Evolutionary conservation across 1,140 invertebrate species (phyloP).

Genomic region (Rhynchophorus ferrugineus): DNA sequence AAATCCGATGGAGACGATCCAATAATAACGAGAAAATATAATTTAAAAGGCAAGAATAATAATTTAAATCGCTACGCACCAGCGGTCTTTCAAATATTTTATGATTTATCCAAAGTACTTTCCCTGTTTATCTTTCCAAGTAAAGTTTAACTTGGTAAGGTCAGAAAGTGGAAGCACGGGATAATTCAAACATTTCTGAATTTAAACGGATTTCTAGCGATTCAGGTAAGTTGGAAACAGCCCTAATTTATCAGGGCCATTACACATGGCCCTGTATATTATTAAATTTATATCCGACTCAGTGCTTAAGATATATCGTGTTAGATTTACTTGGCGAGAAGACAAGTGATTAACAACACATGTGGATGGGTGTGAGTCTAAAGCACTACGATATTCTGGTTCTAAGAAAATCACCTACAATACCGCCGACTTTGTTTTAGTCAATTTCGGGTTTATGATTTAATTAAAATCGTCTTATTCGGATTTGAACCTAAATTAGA

Average conservation of each 20-base stretch:
- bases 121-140: constrained; percentile 18
- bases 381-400: constrained; percentile 17
- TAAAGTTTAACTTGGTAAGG: constrained; percentile 15
- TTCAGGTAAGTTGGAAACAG: constrained; percentile 21
- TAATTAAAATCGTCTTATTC: constrained; percentile 20
- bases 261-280: constrained; percentile 25
- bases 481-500: too few species aligned
- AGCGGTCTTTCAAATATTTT: constrained; percentile 11
- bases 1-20: not conserved
- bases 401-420: constrained; percentile 13
- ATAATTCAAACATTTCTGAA: constrained; percentile 21
- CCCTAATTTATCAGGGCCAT: constrained; percentile 25
- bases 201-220: constrained; percentile 19
- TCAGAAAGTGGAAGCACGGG: constrained; percentile 19
- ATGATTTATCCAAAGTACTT: constrained; percentile 15
- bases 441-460: constrained; percentile 19
- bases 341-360: constrained; percentile 22
- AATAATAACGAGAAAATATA: not conserved
- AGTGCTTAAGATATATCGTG: constrained; percentile 22
- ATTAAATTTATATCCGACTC: constrained; percentile 23
- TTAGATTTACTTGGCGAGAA: constrained; percentile 21
- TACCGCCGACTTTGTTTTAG: constrained; percentile 18
- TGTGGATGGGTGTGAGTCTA: constrained; percentile 8
- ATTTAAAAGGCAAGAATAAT: not conserved
- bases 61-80: constrained; percentile 8